Evolutionary conservation across 64 coral and sea anemone genomes (phyloP).

Genomic region (Orbicella faveolata): DNA sequence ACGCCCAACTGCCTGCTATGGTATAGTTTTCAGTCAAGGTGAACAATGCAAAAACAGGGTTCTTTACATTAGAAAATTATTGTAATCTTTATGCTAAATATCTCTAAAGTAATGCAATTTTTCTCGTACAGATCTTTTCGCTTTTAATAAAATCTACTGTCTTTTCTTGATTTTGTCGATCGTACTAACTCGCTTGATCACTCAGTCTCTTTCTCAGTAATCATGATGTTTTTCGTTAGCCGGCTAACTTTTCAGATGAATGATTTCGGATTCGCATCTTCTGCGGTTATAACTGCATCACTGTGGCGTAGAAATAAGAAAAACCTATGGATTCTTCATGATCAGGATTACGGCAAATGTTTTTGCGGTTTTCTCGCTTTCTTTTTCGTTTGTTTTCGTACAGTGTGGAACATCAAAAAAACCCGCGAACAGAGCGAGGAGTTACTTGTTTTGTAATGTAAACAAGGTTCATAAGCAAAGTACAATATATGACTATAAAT

Average conservation of each 20-base stretch:
- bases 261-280: background rate
- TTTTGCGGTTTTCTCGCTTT: background rate
- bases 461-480: background rate
- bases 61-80: background rate
- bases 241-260: background rate
- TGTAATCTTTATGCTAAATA: background rate
- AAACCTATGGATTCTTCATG: background rate
- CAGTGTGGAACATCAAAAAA: background rate
- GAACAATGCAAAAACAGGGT: background rate
- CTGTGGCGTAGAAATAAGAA: background rate
- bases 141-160: background rate
- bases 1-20: too few relatives aligned
- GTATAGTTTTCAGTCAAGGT: background rate
- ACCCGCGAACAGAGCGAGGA: background rate
- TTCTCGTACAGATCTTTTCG: background rate
- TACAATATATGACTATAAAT: constrained; percentile 9
- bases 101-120: constrained; percentile 5
- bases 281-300: background rate
- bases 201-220: background rate
- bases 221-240: background rate
- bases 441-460: constrained; percentile 40
- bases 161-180: background rate
- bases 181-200: background rate
- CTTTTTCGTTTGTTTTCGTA: background rate
- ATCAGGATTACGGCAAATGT: background rate